Percentiles rank a stretch among this genome's conserved stretches.
These are phyloP conservation scores for Anoplopoma fimbria DNA, from an alignment of 2,113 vertebrate genomes.

Conservation along the genomic window DNA sequence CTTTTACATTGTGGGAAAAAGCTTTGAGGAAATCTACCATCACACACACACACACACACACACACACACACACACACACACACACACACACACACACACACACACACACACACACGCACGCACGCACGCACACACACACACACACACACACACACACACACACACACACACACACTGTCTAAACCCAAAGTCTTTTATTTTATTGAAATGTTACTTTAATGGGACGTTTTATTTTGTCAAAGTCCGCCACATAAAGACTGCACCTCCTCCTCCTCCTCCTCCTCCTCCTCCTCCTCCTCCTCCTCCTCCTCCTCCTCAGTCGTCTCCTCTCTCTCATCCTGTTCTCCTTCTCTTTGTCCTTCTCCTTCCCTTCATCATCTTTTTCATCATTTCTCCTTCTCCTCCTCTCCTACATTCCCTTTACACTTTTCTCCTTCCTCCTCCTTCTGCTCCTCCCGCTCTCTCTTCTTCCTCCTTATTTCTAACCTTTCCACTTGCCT, in stretches of 20 bases:
- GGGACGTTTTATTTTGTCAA: neutral
- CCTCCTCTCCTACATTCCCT: too few relatives aligned
- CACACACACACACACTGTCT: too few relatives aligned
- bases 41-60: slow-evolving; percentile 2
- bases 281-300: too few relatives aligned
- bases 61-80: slow-evolving; percentile 22
- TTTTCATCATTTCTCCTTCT: too few relatives aligned
- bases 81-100: neutral
- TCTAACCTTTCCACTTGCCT: neutral
- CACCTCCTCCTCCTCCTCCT: neutral
- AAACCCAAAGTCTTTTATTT: neutral
- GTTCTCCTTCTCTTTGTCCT: neutral
- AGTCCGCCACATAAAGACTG: too few relatives aligned
- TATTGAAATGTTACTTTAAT: neutral
- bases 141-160: neutral
- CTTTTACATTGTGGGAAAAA: slow-evolving; percentile 62
- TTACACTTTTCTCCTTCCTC: too few relatives aligned
- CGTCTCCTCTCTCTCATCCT: too few relatives aligned
- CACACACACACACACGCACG: neutral
- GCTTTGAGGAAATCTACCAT: slow-evolving; percentile 55
- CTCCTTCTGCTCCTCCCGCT: too few relatives aligned
- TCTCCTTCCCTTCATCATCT: too few relatives aligned
- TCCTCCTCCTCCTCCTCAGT: neutral
- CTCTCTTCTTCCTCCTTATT: neutral
- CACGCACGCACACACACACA: too few relatives aligned